These are phyloP conservation scores for Sebastes kiyomatsui DNA, from an alignment of 2,797 vertebrate genomes.

Conservation along the genomic window DNA sequence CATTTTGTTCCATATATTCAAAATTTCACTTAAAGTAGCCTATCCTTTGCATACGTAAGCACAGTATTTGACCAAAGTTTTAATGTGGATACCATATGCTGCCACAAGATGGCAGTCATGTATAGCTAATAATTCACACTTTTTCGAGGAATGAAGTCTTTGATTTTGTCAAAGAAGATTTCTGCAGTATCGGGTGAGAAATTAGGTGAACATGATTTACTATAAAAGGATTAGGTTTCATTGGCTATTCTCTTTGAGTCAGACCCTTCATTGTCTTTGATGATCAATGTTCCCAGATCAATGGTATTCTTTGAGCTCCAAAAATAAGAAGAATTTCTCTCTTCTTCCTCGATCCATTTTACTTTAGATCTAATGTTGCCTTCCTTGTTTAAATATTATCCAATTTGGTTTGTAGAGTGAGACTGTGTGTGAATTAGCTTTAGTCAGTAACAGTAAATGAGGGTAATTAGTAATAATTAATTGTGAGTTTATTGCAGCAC, in stretches of 20 bases:
- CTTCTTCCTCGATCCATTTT: too few species aligned
- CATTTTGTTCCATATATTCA: neutral
- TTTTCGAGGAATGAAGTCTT: neutral
- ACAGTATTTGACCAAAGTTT: neutral
- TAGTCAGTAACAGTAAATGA: too few species aligned
- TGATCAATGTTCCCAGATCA: neutral
- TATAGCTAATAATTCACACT: neutral
- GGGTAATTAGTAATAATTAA: too few species aligned
- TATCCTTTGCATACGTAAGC: neutral
- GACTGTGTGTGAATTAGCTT: too few species aligned
- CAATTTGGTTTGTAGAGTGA: too few species aligned
- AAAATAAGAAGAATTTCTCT: too few species aligned
- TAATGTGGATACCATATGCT: neutral
- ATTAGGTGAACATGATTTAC: neutral
- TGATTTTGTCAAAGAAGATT: neutral
- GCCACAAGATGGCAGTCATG: neutral
- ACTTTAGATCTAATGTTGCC: neutral
- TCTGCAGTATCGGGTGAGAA: neutral
- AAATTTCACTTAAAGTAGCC: neutral
- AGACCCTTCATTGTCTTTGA: neutral
- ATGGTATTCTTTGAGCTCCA: too few species aligned
- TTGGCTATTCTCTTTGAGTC: neutral
- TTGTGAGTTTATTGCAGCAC: too few species aligned
- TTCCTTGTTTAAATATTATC: too few species aligned
- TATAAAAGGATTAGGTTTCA: neutral